A percentile compares a stretch with the other conserved stretches of the same genome.
phyloP scores from a whole-genome alignment of 2,888 invertebrate genomes.

The Blastobasis lacticolella region DNA sequence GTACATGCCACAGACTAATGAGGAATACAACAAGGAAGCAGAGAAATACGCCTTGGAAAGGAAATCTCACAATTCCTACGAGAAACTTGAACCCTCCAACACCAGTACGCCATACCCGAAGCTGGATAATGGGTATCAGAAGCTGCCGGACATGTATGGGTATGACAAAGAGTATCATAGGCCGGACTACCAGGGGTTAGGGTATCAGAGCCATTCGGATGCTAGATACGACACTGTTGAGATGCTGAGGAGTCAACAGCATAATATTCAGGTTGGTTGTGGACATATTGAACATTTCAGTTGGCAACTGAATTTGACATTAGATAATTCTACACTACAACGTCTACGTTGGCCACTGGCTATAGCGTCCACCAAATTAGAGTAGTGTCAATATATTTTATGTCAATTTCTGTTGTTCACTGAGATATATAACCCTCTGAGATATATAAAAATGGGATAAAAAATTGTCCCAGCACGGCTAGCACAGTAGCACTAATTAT shows the following conservation, averaged over 20 bases:
- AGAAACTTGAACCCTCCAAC: constrained; percentile 27
- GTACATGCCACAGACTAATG: constrained; percentile 56
- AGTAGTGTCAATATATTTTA: too few species aligned
- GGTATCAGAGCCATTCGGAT: constrained; percentile 16
- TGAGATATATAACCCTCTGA: too few species aligned
- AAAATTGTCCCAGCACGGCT: too few species aligned
- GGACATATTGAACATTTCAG: too few species aligned
- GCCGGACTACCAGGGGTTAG: constrained; percentile 3
- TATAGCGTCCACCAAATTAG: too few species aligned
- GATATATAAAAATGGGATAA: too few species aligned
- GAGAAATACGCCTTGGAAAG: constrained; percentile 57
- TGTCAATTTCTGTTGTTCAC: too few species aligned
- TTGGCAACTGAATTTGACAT: too few species aligned
- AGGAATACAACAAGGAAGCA: constrained; percentile 61
- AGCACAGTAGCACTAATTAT: too few species aligned
- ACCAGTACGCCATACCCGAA: constrained; percentile 26
- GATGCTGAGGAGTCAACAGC: constrained; percentile 50
- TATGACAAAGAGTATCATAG: constrained; percentile 30
- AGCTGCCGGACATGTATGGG: constrained; percentile 10
- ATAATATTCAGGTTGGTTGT: constrained; percentile 23
- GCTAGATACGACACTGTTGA: constrained; percentile 33
- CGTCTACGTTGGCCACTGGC: too few species aligned
- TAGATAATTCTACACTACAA: too few species aligned
- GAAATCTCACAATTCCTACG: constrained; percentile 45
- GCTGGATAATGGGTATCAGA: constrained; percentile 21